Base-by-base conservation (phyloP, 2,888 invertebrate species). In the Lysandra bellargus region DNA sequence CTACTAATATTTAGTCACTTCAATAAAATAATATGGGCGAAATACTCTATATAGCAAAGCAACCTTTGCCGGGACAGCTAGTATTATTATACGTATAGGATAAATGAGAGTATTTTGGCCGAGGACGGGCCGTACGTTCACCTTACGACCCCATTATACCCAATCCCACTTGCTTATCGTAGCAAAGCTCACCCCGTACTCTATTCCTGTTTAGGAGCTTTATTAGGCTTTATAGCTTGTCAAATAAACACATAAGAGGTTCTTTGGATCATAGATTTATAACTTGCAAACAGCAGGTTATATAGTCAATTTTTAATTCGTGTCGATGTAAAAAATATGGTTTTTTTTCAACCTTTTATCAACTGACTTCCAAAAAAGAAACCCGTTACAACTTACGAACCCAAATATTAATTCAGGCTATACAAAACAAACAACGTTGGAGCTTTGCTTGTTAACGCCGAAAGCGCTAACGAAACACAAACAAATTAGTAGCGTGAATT, bases 91-190 rank as follows among this genome's bases (percentile, higher is more conserved):
- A 37, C 4, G 37, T 37, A 37, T 4, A 40, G 49, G 49, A 49
- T 49, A 80, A 80, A 72, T 30, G 4, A n/a, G 64, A 64, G 64
- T 61, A 80, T 80, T 80, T 81, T 69, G 80, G 79, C 80, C 80
- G 81, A 61, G 78, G 23, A 57, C 60, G 80, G 49, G 61, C 78
- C 64, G 77, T 80, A 77, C 81, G 49, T 81, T 80, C 78, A 81
- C 80, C 78, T 69, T 73, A 17, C 79, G 80, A 78, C 81, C 81
- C 33, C 64, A 78, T 81, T 79, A 53, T 61, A 61, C 79, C 79
- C 37, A 69, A 69, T 79, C 49, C 77, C 49, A 78, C 79, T 73
- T 75, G 74, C 53, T 60, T 69, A 69, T 53, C 17, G 40, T 17
- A 37, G 60, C 53, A 37, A 60, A 69, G 78, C 78, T 23, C 30